A percentile compares a stretch with the other conserved stretches of the same genome.
Conservation (phyloP, 2,888 invertebrate species). For the Ophonus ardosiacus region DNA sequence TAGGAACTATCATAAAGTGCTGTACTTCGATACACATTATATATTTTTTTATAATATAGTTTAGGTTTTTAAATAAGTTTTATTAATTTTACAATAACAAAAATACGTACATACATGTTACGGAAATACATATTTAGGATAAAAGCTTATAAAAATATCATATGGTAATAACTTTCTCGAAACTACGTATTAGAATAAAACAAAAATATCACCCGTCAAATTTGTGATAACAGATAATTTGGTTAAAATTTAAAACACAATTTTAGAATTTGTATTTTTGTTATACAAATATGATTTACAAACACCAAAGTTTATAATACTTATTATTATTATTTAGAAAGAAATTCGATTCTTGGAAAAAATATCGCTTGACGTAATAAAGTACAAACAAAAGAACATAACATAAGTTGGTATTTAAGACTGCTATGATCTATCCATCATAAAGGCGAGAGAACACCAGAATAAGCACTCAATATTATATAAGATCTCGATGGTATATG, state of each 20-base stretch:
- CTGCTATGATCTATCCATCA: slow-evolving; percentile 1
- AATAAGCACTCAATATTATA: not conserved
- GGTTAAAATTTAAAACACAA: too few relatives aligned
- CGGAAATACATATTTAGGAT: not conserved
- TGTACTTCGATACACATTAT: not conserved
- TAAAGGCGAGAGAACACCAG: slow-evolving; percentile 8
- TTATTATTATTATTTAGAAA: not conserved
- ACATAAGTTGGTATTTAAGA: slow-evolving; percentile 25
- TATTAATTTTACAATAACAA: too few relatives aligned
- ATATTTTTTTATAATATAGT: not conserved
- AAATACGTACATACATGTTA: not conserved
- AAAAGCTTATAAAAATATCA: not conserved
- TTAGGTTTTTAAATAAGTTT: not conserved
- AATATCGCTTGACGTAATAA: slow-evolving; percentile 46
- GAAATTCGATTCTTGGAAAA: slow-evolving; percentile 15
- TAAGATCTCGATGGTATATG: slow-evolving; percentile 39
- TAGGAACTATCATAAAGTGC: not conserved
- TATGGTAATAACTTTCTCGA: too few relatives aligned
- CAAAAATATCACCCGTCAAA: too few relatives aligned
- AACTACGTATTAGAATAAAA: too few relatives aligned
- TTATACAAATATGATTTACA: too few relatives aligned
- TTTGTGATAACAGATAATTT: too few relatives aligned
- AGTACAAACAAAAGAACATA: slow-evolving; percentile 46
- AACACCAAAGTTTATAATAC: too few relatives aligned
- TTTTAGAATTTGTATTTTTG: too few relatives aligned